Evolutionary conservation across 2,113 vertebrate species (phyloP).

Genomic region (Corythoichthys haematopterus): DNA sequence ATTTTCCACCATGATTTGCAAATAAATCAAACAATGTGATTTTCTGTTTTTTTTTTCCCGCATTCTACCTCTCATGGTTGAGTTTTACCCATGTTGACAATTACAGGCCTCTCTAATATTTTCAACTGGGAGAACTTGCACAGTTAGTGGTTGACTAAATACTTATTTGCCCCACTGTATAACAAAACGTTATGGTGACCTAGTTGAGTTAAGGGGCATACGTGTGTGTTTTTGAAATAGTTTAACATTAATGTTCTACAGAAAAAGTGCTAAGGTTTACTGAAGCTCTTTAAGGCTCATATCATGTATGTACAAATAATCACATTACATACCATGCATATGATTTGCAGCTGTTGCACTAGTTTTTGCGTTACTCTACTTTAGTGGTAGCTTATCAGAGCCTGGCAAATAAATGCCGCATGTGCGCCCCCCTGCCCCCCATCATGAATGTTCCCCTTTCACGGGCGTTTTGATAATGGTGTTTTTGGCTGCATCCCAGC

Average conservation of each 20-base stretch:
- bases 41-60: too few relatives aligned
- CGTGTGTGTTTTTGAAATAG: not conserved
- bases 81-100: too few relatives aligned
- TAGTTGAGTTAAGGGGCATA: not conserved
- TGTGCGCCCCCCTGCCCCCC: not conserved
- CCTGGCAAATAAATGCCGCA: slow-evolving; percentile 1
- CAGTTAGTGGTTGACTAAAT: too few relatives aligned
- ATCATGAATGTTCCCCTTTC: slow-evolving; percentile 10
- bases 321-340: not conserved
- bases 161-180: too few relatives aligned
- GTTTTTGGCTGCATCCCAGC: slow-evolving; percentile 6
- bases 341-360: not conserved
- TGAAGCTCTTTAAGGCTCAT: not conserved
- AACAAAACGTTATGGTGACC: too few relatives aligned
- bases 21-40: too few relatives aligned
- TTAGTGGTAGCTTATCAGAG: slow-evolving; percentile 2
- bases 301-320: not conserved
- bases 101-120: too few relatives aligned
- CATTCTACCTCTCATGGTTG: too few relatives aligned
- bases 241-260: not conserved
- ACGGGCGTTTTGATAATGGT: slow-evolving; percentile 10
- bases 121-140: too few relatives aligned
- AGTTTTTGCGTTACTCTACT: not conserved
- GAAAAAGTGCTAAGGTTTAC: not conserved
- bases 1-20: too few relatives aligned